These are phyloP conservation scores for Takifugu ocellatus DNA, from an alignment of 2,797 vertebrate genomes.

Conservation along the genomic window DNA sequence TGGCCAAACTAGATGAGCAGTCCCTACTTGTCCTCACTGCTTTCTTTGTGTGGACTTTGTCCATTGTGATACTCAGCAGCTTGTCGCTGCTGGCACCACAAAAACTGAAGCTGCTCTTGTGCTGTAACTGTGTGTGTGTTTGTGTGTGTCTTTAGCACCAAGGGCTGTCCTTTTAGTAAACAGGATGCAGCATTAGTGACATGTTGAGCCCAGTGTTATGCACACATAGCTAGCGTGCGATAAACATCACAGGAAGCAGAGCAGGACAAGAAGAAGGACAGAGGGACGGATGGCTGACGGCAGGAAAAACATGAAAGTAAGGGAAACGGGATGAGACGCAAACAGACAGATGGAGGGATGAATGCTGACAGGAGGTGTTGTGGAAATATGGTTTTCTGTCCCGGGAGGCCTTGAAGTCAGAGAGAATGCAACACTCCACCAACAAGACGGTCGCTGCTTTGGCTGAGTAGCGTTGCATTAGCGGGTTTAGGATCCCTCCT, in stretches of 20 bases:
- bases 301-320: neutral
- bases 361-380: constrained; percentile 15
- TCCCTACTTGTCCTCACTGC: constrained; percentile 23
- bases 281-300: constrained; percentile 1
- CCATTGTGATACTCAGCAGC: constrained; percentile 49
- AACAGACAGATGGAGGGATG: constrained; percentile 12
- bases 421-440: constrained; percentile 5
- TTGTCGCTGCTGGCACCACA: constrained; percentile 29
- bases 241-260: constrained; percentile 29
- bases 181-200: constrained; percentile 29
- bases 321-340: constrained; percentile 13
- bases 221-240: constrained; percentile 21
- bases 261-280: neutral
- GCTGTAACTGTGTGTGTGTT: neutral
- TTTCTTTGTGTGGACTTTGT: constrained; percentile 43
- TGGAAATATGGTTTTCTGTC: constrained; percentile 15
- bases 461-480: too few species aligned
- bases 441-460: too few species aligned
- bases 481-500: too few species aligned
- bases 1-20: constrained; percentile 18
- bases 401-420: constrained; percentile 2
- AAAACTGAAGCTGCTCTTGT: constrained; percentile 11
- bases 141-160: constrained; percentile 9
- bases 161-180: constrained; percentile 31
- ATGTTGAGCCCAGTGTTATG: constrained; percentile 2